Percentiles rank a stretch among this genome's conserved stretches.
phyloP scores from a whole-genome alignment of 2,888 invertebrate genomes.

The Tinea trinotella region DNA sequence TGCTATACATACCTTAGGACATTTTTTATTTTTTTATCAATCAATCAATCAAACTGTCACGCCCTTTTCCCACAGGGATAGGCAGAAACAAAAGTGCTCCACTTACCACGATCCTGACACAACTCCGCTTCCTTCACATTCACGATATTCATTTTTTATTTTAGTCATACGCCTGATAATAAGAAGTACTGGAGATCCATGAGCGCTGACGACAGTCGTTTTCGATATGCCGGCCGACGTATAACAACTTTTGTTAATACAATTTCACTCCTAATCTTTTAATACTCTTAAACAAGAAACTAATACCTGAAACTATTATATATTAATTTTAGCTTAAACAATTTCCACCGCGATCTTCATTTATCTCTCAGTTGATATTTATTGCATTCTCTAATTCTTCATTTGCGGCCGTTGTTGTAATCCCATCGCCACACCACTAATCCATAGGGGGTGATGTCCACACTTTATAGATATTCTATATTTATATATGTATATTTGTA shows the following conservation, averaged over 20 bases:
- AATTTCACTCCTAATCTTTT: neutral
- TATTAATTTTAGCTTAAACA: neutral
- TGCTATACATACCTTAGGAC: too few species aligned
- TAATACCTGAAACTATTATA: neutral
- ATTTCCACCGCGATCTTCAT: neutral
- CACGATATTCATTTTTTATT: too few species aligned
- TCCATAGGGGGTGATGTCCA: slow-evolving; percentile 68
- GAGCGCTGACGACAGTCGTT: too few species aligned
- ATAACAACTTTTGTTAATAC: neutral
- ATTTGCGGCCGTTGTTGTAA: slow-evolving; percentile 70
- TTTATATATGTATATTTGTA: slow-evolving; percentile 40
- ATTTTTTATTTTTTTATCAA: too few species aligned
- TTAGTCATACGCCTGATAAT: too few species aligned
- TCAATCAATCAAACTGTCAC: too few species aligned
- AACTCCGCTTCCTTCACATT: too few species aligned
- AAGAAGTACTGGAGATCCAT: too few species aligned
- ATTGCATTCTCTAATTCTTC: slow-evolving; percentile 64
- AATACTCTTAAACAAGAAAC: neutral
- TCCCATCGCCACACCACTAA: slow-evolving; percentile 67
- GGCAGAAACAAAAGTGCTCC: too few species aligned
- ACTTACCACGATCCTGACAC: too few species aligned
- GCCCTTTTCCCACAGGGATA: too few species aligned
- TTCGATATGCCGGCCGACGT: too few species aligned
- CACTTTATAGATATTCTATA: slow-evolving; percentile 11
- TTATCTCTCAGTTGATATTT: slow-evolving; percentile 25